These are phyloP conservation scores for Hydroisotoma schaefferi DNA, from an alignment of 2,888 invertebrate species.

Conservation along the genomic window DNA sequence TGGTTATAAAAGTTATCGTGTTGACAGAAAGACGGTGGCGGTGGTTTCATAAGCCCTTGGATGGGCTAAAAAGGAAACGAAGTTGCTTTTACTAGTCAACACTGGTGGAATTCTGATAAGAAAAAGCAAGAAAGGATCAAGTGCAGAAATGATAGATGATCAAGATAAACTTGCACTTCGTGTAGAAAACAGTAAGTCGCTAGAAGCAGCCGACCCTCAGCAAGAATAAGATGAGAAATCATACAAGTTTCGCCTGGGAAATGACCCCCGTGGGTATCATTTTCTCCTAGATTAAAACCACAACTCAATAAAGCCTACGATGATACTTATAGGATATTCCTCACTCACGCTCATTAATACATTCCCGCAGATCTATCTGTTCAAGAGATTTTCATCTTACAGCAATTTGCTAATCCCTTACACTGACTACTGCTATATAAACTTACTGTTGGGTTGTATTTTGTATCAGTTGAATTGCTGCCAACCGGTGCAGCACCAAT, in stretches of 20 bases:
- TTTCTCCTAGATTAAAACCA: slow-evolving; percentile 49
- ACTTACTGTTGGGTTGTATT: no score
- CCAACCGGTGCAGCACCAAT: no score
- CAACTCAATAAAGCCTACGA: slow-evolving; percentile 49
- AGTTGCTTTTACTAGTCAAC: no score
- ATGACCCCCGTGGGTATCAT: slow-evolving; percentile 48
- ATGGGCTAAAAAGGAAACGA: no score
- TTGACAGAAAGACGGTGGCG: no score
- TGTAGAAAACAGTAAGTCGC: slow-evolving; percentile 34
- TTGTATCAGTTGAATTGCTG: no score
- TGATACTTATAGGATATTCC: slow-evolving; percentile 40
- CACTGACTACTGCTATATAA: no score
- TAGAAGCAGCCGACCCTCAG: slow-evolving; percentile 38
- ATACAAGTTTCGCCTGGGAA: slow-evolving; percentile 48
- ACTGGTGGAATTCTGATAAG: background rate
- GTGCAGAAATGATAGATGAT: slow-evolving; percentile 27
- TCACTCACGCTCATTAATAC: slow-evolving; percentile 15
- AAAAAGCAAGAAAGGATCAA: slow-evolving; percentile 3
- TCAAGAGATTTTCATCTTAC: no score
- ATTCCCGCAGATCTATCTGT: background rate
- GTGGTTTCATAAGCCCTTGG: no score
- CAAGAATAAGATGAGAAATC: slow-evolving; percentile 47
- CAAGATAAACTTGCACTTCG: slow-evolving; percentile 34
- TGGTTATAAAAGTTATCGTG: no score
- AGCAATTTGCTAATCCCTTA: no score